Evolutionary conservation across 2,888 invertebrate species (phyloP), one percentile per base, ranked within the genome.

Genomic region (Papilio protenor): DNA sequence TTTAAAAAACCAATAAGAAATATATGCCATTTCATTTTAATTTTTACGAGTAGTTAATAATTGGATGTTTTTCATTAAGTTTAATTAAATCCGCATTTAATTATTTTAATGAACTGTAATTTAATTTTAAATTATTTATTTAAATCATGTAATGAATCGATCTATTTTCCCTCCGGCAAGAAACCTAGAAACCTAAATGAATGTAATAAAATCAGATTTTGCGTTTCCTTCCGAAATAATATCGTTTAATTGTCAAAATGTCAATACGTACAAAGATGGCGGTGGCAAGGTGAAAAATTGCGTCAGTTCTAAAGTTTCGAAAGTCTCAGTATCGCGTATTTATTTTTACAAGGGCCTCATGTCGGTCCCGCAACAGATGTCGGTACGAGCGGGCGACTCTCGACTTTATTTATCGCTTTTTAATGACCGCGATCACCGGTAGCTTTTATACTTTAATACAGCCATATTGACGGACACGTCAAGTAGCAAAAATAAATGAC

Each of bases 401-500:
- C 80, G 81, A 81, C 83, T 88, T 91, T 92, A 91, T 94, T 94
- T 94, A 94, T 94, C 89, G 89, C 88, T 84, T 90, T 93, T 92
- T 94, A 94, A 94, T 94, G 93, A 93, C 88, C 82, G 77, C 76
- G 80, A 71, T 73, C 73, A 57, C 73, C 81, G 66, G 76, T 79
- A 79, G 79, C 79, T 59, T 70, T 74, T 74, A 64, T 55, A 55
- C 77, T 72, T 81, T 73, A 79, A 81, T 80, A 81, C 79, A 75
- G 80, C 71, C 78, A 75, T 75, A 81, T 79, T 79, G 81, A 82
- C 79, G 79, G 45, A 72, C 57, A 74, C 49, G 52, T 27, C 73
- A 77, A 45, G 66, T 33, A 47, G 73, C 49, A 33, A 64, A 72
- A 64, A 71, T 70, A 57, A 70, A 71, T 69, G 71, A 76, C 27